Evolutionary conservation across 92 coral and sea anemone genomes (phyloP).

Genomic region (Phenganax stokvisi): DNA sequence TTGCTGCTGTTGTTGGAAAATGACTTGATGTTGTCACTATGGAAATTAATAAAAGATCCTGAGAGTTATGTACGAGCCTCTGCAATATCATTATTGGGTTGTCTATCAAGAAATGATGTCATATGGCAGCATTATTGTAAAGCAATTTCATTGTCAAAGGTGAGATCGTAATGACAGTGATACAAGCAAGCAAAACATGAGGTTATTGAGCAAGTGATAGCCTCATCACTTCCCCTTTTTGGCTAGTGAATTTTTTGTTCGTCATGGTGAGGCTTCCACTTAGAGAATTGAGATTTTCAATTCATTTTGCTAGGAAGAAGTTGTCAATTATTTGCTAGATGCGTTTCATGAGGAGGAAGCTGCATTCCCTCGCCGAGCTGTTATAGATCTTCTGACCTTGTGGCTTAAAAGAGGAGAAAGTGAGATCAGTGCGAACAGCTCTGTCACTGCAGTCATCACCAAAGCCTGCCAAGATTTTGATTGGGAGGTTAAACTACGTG

Average conservation of each 20-base stretch:
- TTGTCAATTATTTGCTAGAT: slow-evolving; percentile 47
- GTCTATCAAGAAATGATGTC: slow-evolving; percentile 45
- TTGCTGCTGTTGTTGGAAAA: slow-evolving; percentile 38
- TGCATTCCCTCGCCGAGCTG: slow-evolving; percentile 85
- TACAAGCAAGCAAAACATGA: neutral
- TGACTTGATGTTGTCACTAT: slow-evolving; percentile 51
- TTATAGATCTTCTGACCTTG: slow-evolving; percentile 52
- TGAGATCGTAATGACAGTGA: neutral
- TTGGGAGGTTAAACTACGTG: slow-evolving; percentile 94
- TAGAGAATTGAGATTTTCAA: no score
- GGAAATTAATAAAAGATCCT: slow-evolving; percentile 68
- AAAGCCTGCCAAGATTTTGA: slow-evolving; percentile 79
- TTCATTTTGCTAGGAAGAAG: slow-evolving; percentile 45
- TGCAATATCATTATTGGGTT: slow-evolving; percentile 58
- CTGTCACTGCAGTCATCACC: neutral
- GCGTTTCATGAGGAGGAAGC: slow-evolving; percentile 62
- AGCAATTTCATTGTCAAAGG: slow-evolving; percentile 10
- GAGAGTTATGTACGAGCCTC: slow-evolving; percentile 89
- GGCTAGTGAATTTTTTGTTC: no score
- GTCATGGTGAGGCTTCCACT: no score
- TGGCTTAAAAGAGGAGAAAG: slow-evolving; percentile 53
- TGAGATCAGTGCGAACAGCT: neutral
- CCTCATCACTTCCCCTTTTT: no score
- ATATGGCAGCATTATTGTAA: slow-evolving; percentile 48
- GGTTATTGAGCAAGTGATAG: no score